Base-by-base conservation (phyloP, 2,113 vertebrate species). In the Chloropsis cyanopogon region DNA sequence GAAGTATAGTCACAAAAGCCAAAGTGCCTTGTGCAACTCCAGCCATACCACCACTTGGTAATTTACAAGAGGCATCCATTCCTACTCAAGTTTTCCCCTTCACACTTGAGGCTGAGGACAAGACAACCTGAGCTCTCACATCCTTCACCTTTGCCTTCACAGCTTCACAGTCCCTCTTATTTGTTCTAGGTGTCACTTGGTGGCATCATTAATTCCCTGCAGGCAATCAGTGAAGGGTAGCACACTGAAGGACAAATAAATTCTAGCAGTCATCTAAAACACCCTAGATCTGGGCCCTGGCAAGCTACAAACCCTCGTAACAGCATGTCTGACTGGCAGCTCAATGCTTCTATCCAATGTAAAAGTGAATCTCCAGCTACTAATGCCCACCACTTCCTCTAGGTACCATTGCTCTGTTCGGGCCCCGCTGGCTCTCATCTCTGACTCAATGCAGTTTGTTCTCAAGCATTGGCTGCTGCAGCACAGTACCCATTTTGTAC, bases 121-220 rank as follows among this genome's bases (percentile, higher is more conserved):
- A 61, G 10, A 44, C 2, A 52, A 33, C 31, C 14, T 35, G 41
- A 61, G 26, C 9, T 60, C 20, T 66, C 28, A 33, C 7, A 65
- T 33, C 17, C 20, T 69, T 65, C 79, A 69, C 12, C 29, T 85
- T 81, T 68, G 26, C 35, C 26, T 88, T 29, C 50, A 60, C 50
- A 90, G 64, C 33, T 78, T 46, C 10, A 8, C 1, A 52, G 35
- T 39, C 14, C 6, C 17, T 72, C 50, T 69, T 90, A 59, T 41
- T 72, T 37, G 4, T 60, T 82, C 59, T n/a, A 63, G 19, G 33
- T 60, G 46, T 78, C 41, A 50, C 11, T 37, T 54, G 28, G 17
- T 35, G 13, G 21, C 0, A 0, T 59, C 47, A 29, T 33, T 39
- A 42, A 57, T 21, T 16, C 11, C 33, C 35, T 84, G 19, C 12